Conservation (phyloP, 2,113 vertebrate genomes). For the Anolis sagrei region DNA sequence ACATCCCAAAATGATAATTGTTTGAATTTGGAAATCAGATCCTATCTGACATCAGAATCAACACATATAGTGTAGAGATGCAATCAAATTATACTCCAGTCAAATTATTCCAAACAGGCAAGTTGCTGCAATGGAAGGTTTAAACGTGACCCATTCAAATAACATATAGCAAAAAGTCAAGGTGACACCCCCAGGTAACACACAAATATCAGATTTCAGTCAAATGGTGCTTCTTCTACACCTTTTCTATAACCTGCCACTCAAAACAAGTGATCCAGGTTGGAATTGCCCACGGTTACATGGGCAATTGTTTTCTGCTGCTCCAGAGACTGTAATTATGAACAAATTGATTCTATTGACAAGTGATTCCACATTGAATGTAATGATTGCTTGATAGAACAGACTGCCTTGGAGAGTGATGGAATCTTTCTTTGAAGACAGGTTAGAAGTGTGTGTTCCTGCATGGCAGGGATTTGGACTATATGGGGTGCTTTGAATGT, state of each 20-base stretch:
- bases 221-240: constrained; percentile 2
- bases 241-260: neutral
- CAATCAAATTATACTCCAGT: neutral
- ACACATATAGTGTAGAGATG: neutral
- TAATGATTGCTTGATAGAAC: no score
- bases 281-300: neutral
- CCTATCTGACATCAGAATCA: neutral
- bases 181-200: neutral
- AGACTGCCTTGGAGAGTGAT: no score
- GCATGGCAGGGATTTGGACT: no score
- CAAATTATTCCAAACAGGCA: neutral
- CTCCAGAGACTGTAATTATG: no score
- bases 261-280: constrained; percentile 3
- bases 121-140: neutral
- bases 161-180: neutral
- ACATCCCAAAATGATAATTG: neutral
- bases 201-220: neutral
- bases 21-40: neutral
- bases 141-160: neutral
- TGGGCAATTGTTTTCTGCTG: neutral
- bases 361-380: no score
- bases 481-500: no score
- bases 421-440: no score
- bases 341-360: no score
- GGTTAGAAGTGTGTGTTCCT: no score